Conservation (phyloP, 1,140 invertebrate genomes). For the Drosophila hydei region DNA sequence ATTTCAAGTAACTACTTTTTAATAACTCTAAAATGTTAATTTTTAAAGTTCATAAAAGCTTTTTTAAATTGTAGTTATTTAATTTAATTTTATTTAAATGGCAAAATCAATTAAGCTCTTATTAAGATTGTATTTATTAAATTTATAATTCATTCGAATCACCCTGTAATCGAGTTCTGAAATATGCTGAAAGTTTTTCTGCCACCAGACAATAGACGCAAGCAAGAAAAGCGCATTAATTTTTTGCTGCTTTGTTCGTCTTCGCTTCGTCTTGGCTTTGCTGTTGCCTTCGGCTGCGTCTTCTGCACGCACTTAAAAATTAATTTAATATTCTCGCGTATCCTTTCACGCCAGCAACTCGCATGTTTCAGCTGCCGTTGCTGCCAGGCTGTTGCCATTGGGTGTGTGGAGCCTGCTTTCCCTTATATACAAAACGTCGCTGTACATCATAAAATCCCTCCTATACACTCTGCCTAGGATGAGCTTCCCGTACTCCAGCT, state of each 20-base stretch:
- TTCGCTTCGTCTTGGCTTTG: conserved; percentile 6
- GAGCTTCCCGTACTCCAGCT: conserved; percentile 57
- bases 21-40: too few species aligned
- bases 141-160: conserved; percentile 1
- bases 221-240: conserved; percentile 78
- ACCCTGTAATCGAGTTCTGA: conserved; percentile 52
- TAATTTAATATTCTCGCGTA: conserved; percentile 80
- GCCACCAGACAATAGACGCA: conserved; percentile 69
- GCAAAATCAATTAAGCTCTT: too few species aligned
- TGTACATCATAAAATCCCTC: conserved; percentile 54
- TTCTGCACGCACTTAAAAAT: conserved; percentile 77
- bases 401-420: too few species aligned
- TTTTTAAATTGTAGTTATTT: too few species aligned
- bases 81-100: too few species aligned
- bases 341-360: conserved; percentile 46
- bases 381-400: conserved; percentile 35
- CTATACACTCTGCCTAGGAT: conserved; percentile 27
- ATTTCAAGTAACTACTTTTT: too few species aligned
- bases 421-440: conserved; percentile 43
- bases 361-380: conserved; percentile 50
- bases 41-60: too few species aligned
- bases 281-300: conserved; percentile 42
- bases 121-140: too few species aligned
- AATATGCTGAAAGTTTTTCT: conserved; percentile 68
- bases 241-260: conserved; percentile 34